Evolutionary conservation across 2,113 vertebrate species (phyloP), one percentile per base, ranked within the genome.

Genomic region (Centropus bengalensis): DNA sequence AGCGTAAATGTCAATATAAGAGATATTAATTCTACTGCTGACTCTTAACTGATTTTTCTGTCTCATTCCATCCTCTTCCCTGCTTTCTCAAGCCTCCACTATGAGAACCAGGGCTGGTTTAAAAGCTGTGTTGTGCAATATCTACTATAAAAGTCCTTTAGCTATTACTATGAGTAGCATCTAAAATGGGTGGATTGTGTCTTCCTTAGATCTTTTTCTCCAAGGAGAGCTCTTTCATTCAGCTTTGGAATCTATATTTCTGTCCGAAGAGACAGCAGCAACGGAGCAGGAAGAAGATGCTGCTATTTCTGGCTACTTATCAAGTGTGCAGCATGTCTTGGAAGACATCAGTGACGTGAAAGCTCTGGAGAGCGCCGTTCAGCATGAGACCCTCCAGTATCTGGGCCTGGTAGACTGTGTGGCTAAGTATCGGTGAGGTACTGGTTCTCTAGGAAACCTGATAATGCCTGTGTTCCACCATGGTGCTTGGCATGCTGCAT

Each of bases 391-490:
- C 12, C 96, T 99, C 22, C 97, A 98, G 64, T 99, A 99, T 42
- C 71, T 97, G 84, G 99, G 99, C 58, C 94, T 99, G 83, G 97
- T 99, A 10, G 99, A 99, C 92, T 99, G 99, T 10, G 98, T 99
- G 44, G 99, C 99, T 62, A 96, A 98, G 36, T 99, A 99, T 97
- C 98, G 98, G 99, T 99, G 96, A 98, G 97, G 51, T 93, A 44
- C 73, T 54, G 33, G 32, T 79, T 76, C 62, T 51, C 32, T 71
- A 5, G 55, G 71, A 42, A 44, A 30, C 28, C 36, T 17, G 73
- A 1, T 10, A 14, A 9, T n/a, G 27, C 36, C 68, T 4, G 23
- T 44, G 66, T 17, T 14, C 33, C 24, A 70, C 32, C 0, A 1
- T 45, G 45, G 45, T 1, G 1, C 1, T 0, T 24, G 20, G 66